Percentiles rank a stretch among this genome's conserved stretches.
Conservation (phyloP, 2,113 vertebrate genomes). For the Ailuropoda melanoleuca region DNA sequence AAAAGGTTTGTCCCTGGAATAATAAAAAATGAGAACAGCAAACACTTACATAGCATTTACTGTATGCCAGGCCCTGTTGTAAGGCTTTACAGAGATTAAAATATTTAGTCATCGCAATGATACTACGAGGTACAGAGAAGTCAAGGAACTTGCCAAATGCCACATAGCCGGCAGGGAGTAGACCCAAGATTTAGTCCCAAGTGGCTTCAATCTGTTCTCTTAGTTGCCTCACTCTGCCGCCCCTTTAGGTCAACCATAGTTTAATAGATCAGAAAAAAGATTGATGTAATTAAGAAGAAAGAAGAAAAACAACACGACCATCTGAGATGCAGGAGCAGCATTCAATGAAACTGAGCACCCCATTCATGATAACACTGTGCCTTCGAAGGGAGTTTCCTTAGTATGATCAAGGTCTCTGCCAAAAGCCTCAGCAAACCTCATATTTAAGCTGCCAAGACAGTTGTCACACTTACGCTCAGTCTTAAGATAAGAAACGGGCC, state of each 20-base stretch:
- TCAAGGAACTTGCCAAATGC: neutral
- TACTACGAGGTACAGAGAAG: neutral
- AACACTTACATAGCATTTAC: neutral
- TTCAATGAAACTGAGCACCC: neutral
- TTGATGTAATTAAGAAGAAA: neutral
- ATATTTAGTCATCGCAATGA: neutral
- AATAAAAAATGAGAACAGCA: neutral
- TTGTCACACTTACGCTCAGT: neutral
- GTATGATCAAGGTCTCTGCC: neutral
- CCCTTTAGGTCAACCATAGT: neutral
- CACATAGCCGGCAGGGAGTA: neutral
- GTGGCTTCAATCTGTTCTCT: neutral
- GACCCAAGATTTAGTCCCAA: neutral
- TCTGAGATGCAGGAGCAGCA: neutral
- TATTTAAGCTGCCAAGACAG: neutral
- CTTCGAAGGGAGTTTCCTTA: neutral
- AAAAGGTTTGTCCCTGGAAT: neutral
- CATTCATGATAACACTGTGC: neutral
- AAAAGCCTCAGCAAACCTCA: neutral
- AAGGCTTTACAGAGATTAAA: neutral
- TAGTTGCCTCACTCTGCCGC: neutral
- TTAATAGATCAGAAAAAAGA: neutral
- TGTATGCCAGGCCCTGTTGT: accelerated
- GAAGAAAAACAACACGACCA: neutral
- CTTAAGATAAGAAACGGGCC: neutral